phyloP scores from a whole-genome alignment of 2,888 invertebrate species.

The Hypsopygia costalis region DNA sequence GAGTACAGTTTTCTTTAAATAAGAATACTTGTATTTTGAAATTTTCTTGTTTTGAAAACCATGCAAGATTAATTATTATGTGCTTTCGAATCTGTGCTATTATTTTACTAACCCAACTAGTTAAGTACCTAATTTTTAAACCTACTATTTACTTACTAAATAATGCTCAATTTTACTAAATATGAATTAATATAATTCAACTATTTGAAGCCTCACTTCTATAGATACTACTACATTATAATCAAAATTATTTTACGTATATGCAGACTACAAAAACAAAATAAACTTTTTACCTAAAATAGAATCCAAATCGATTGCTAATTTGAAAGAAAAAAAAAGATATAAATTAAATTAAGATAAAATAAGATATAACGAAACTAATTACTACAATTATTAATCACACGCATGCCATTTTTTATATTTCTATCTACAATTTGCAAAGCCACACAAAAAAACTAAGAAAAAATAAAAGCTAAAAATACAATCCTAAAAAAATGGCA shows the following conservation, averaged over 20 bases:
- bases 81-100: too few relatives aligned
- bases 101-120: too few relatives aligned
- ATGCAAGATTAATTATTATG: too few relatives aligned
- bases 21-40: too few relatives aligned
- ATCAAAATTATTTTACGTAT: neutral
- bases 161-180: too few relatives aligned
- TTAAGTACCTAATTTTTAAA: too few relatives aligned
- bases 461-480: conserved; percentile 31
- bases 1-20: too few relatives aligned
- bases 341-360: conserved; percentile 10
- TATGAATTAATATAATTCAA: too few relatives aligned
- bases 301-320: conserved; percentile 37
- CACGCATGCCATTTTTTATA: too few relatives aligned
- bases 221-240: neutral
- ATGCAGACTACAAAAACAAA: neutral
- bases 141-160: too few relatives aligned
- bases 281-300: conserved; percentile 29
- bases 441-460: conserved; percentile 19
- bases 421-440: conserved; percentile 5
- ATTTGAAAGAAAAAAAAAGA: conserved; percentile 15
- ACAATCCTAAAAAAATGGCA: conserved; percentile 39
- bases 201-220: too few relatives aligned
- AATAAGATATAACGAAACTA: neutral
- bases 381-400: neutral
- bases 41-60: too few relatives aligned